Evolutionary conservation across 2,797 vertebrate genomes (phyloP).

Genomic region (Mus spretus): DNA sequence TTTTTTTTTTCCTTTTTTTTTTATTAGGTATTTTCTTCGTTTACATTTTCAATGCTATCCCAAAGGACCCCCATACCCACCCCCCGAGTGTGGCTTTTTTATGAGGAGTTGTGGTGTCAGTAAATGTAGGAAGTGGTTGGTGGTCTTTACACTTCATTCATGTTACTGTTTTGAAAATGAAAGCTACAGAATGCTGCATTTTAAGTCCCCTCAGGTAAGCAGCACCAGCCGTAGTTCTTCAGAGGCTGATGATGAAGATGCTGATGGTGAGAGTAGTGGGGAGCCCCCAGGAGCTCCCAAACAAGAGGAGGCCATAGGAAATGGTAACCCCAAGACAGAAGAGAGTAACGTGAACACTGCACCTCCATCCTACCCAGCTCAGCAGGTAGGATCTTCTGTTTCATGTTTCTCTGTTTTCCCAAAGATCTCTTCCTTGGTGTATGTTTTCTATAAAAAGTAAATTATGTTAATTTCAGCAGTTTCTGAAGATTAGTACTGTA

Average conservation of each 20-base stretch:
- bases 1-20: too few species aligned
- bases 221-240: slow-evolving; percentile 94
- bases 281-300: slow-evolving; percentile 90
- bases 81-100: background rate
- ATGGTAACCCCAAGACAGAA: slow-evolving; percentile 87
- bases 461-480: background rate
- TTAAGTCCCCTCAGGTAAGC: slow-evolving; percentile 93
- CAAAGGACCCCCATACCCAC: too few species aligned
- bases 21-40: too few species aligned
- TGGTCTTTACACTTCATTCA: background rate
- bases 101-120: background rate
- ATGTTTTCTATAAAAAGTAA: background rate
- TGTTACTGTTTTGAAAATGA: background rate
- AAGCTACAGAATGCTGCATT: background rate
- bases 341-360: slow-evolving; percentile 90
- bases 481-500: background rate
- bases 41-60: too few species aligned
- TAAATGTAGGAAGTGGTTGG: too few species aligned
- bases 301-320: slow-evolving; percentile 89
- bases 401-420: background rate
- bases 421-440: background rate
- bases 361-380: slow-evolving; percentile 94
- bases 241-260: slow-evolving; percentile 97
- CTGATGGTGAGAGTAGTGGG: slow-evolving; percentile 91
- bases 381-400: slow-evolving; percentile 90